Base-by-base conservation (phyloP, 1,140 invertebrate species). In the Drosophila dunni region DNA sequence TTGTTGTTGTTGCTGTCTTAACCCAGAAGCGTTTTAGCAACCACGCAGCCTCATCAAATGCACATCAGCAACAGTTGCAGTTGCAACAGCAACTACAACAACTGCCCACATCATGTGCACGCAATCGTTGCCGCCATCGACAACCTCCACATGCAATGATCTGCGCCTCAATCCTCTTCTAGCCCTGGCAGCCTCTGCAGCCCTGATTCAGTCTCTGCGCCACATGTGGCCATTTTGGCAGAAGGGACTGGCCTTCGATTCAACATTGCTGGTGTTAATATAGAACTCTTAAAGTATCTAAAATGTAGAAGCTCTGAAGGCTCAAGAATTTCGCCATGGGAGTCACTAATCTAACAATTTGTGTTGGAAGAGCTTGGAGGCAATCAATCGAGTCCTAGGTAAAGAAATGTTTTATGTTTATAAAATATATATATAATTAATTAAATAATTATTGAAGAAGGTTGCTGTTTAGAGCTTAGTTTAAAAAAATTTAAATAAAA, bases 1-100 rank as follows among this genome's bases (percentile, higher is more conserved):
- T 48, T 68, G 71, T 15, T 65, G 62, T 34, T 57, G 62, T 29
- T 20, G 17, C 17, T 20, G 17, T 20, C 20, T 50, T 36, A 64
- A 63, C 73, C 73, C 73, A 75, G 73, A 75, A 75, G 73, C 73
- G 73, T 75, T 75, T 75, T 75, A 34, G 36, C 42, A 44, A 40
- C 72, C 67, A 64, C 67, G 67, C 45, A 51, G 38, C 58, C 71
- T 62, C 71, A 69, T 50, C 71, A 68, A 50, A 36, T 56, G 36
- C 53, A 50, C 68, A 71, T 48, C 61, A 71, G 50, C 68, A 70
- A 33, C 57, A 62, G 38, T 60, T 57, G 42, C 66, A 54, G 29
- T 42, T 13, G 20, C 61, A 40, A 36, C 58, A 69, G 17, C 34
- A n/a, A 17, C 65, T 42, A 53, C 60, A 62, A 40, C 34, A 46